Base-by-base conservation (phyloP, 2,113 vertebrate genomes). In the Numenius arquata region DNA sequence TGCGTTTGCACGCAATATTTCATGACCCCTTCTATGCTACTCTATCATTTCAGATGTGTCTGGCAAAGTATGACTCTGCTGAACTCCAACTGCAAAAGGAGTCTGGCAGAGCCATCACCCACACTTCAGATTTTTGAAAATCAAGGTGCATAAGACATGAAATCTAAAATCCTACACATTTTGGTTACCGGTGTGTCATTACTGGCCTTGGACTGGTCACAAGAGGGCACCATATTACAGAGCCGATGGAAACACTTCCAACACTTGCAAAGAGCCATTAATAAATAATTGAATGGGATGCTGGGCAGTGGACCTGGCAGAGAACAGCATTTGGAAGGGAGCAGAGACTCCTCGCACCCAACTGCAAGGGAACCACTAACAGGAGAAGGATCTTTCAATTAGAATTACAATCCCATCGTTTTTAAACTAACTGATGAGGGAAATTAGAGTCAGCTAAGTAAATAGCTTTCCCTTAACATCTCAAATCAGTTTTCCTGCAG, bases 141-240 rank as follows among this genome's bases (percentile, higher is more conserved):
- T 13, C 15, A 78, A 81, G 20, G 52, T 2, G 3, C 38, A 1
- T 6, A 48, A 36, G 43, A 62, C 13, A 45, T 8, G 13, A 66
- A 77, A 86, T 56, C 15, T 48, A 73, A 18, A 27, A 36, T 11
- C 13, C 17, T 25, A 68, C 63, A n/a, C 0, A 4, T 45, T 75
- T 53, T 21, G 7, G 45, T 52, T 50, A 36, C 34, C 0, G 2
- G 30, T 7, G 10, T 5, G 4, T 3, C 1, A 61, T 21, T 72
- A 36, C 20, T 22, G 6, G 18, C 3, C 65, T 43, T 9, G 18
- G 38, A 45, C 40, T 23, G 25, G 89, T 95, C 98, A 97, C 97
- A 87, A 91, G 97, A 90, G 95, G 97, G 96, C 97, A 97, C 84
- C 94, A 85, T 62, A 80, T 85, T 85, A 90, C 52, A 96, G 77